phyloP scores from a whole-genome alignment of 1,140 invertebrate species.

The Ectropis grisescens region DNA sequence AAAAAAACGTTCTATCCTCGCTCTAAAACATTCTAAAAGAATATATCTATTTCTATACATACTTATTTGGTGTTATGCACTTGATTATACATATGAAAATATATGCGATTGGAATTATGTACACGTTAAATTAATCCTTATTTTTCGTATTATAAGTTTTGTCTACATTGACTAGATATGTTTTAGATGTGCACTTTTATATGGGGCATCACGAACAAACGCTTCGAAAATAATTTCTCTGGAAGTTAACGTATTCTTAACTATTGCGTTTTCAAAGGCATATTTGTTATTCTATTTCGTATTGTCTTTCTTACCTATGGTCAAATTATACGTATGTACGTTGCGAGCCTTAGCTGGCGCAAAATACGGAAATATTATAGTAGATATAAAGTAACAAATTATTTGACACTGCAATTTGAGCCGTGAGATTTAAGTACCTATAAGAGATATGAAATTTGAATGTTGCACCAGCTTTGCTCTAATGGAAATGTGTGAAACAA shows the following conservation, averaged over 20 bases:
- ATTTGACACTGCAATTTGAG: no score
- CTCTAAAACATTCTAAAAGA: no score
- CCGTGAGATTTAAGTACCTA: no score
- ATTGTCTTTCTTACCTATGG: conserved; percentile 67
- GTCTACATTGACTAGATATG: conserved; percentile 67
- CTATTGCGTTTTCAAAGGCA: conserved; percentile 64
- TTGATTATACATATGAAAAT: conserved; percentile 33
- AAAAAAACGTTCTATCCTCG: no score
- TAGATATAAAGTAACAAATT: no score
- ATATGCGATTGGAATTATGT: conserved; percentile 60
- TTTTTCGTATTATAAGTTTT: conserved; percentile 26
- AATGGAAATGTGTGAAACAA: no score
- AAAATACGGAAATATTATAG: no score
- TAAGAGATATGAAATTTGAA: no score
- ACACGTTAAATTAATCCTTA: conserved; percentile 46
- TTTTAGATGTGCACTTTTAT: conserved; percentile 56
- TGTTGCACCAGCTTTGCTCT: no score
- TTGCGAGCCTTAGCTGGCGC: no score
- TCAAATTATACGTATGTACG: conserved; percentile 41
- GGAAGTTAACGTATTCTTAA: conserved; percentile 46
- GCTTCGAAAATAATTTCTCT: conserved; percentile 58
- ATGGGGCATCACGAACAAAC: conserved; percentile 37
- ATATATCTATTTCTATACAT: no score
- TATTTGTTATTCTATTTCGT: conserved; percentile 58
- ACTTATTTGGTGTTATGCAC: no score